phyloP scores from a whole-genome alignment of 2,113 vertebrate genomes.

The Neolamprologus devosi region DNA sequence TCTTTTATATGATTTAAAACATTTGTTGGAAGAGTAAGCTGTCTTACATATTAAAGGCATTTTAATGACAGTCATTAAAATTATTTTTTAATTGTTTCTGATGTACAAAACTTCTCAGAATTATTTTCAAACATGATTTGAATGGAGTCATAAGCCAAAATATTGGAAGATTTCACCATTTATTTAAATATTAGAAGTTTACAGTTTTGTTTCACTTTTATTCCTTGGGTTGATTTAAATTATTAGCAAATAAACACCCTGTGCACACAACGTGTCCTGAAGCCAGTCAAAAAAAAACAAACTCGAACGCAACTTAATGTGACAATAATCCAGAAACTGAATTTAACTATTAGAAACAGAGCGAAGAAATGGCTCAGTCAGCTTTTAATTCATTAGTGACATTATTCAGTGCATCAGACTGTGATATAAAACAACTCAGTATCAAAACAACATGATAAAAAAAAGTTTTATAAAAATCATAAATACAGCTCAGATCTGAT shows the following conservation, averaged over 20 bases:
- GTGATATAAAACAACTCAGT: background rate
- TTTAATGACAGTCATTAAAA: background rate
- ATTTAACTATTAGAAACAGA: background rate
- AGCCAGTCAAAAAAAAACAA: background rate
- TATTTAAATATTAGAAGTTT: background rate
- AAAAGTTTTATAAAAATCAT: background rate
- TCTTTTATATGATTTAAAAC: background rate
- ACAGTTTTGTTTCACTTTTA: background rate
- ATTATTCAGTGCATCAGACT: background rate
- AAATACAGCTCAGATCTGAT: constrained; percentile 30
- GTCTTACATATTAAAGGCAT: background rate
- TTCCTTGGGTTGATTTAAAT: background rate
- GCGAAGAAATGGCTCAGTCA: constrained; percentile 15
- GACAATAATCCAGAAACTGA: background rate
- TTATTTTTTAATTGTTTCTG: background rate
- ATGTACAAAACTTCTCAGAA: background rate
- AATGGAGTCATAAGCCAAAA: background rate
- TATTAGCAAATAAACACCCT: background rate
- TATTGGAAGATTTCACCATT: background rate
- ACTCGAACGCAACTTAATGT: constrained; percentile 15
- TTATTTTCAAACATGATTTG: background rate
- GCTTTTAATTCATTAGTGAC: constrained; percentile 17
- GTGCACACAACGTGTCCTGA: background rate
- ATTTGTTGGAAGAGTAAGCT: background rate
- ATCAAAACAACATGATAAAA: background rate